phyloP scores from a whole-genome alignment of 1,140 invertebrate species.

The Eubasilissa regina region DNA sequence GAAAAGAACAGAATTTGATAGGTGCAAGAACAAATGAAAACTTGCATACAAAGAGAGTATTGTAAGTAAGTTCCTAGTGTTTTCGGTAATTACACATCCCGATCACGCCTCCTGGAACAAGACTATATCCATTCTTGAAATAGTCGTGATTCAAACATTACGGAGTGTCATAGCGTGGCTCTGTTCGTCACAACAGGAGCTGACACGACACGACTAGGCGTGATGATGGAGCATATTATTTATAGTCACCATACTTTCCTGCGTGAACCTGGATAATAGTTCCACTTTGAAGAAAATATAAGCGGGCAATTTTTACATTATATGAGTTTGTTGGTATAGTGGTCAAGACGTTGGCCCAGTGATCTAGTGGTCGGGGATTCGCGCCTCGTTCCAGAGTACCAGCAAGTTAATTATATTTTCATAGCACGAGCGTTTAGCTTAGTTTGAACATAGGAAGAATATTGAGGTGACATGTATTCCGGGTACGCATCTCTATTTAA shows the following conservation, averaged over 20 bases:
- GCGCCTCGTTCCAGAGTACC: no score
- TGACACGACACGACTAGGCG: slow-evolving; percentile 24
- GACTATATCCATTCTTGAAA: slow-evolving; percentile 35
- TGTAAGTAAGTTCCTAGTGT: slow-evolving; percentile 20
- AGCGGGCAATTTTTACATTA: no score
- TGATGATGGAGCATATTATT: slow-evolving; percentile 9
- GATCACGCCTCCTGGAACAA: slow-evolving; percentile 37
- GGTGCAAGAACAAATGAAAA: slow-evolving; percentile 20
- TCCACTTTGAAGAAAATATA: no score
- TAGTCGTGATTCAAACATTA: slow-evolving; percentile 39
- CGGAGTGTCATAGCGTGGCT: slow-evolving; percentile 19
- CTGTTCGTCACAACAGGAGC: slow-evolving; percentile 8
- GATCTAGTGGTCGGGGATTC: no score
- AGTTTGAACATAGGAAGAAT: no score
- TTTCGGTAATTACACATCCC: slow-evolving; percentile 33
- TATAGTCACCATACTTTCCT: background rate
- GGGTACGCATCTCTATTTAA: no score
- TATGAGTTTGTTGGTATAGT: no score
- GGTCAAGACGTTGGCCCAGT: no score
- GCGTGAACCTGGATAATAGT: background rate
- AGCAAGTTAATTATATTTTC: no score
- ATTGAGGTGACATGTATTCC: no score
- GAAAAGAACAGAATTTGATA: slow-evolving; percentile 13
- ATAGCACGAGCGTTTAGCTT: no score
- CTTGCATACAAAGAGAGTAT: slow-evolving; percentile 37